These are phyloP conservation scores for Styela clava DNA, from an alignment of 23 tunicate species.

Conservation along the genomic window DNA sequence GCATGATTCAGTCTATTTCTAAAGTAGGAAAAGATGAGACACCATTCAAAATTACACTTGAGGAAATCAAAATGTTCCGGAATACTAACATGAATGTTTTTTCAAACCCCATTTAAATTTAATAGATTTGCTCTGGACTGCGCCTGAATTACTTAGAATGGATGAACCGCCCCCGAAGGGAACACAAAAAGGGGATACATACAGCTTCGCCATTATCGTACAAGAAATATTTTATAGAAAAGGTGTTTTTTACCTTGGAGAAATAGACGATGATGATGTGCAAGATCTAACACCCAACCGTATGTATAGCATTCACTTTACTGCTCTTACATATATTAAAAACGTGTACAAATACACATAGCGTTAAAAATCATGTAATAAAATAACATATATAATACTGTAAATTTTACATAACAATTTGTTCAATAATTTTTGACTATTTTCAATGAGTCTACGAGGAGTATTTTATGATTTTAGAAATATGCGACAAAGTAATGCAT, in stretches of 20 bases:
- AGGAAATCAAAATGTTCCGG: too few species aligned
- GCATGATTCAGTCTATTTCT: too few species aligned
- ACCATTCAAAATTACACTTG: too few species aligned
- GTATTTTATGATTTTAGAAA: slow-evolving; percentile 12
- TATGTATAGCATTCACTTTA: not conserved
- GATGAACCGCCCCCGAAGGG: slow-evolving; percentile 49
- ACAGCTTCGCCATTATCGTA: slow-evolving; percentile 83
- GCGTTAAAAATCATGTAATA: too few species aligned
- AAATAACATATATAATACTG: too few species aligned
- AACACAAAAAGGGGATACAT: slow-evolving; percentile 71
- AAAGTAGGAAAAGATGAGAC: too few species aligned
- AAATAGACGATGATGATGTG: slow-evolving; percentile 4
- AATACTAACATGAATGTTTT: too few species aligned
- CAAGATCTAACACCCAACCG: slow-evolving; percentile 29
- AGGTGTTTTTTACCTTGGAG: slow-evolving; percentile 69
- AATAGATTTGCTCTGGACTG: slow-evolving; percentile 65
- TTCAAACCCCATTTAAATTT: too few species aligned
- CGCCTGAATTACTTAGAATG: slow-evolving; percentile 67
- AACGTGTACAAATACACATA: too few species aligned
- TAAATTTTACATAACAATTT: too few species aligned
- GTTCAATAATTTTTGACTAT: too few species aligned
- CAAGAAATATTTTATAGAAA: slow-evolving; percentile 86
- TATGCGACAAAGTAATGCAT: not conserved
- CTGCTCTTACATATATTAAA: not conserved
- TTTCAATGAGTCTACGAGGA: too few species aligned